Evolutionary conservation across 2,888 invertebrate genomes (phyloP), one percentile per base, ranked within the genome.

Genomic region (Lathronympha strigana): DNA sequence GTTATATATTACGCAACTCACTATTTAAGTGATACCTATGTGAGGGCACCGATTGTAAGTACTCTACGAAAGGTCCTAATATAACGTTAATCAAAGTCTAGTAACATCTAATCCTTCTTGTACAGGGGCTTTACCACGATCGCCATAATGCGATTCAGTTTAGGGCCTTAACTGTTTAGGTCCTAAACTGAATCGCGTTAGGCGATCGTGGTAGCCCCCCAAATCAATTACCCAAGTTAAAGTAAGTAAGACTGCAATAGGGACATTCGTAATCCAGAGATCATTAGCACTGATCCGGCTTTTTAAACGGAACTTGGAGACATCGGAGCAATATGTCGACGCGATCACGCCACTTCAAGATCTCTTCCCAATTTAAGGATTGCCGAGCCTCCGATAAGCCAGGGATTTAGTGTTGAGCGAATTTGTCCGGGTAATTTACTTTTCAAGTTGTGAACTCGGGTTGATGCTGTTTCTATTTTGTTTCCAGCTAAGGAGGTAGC

Each of bases 391-490:
- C 79, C 86, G 88, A 88, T 89, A 88, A 88, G 86, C 87, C 81
- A 77, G 86, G 86, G 90, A 89, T 88, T 90, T 87, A 88, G 86
- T 84, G 87, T 80, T 83, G 86, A 87, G 86, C 82, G 88, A 90
- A 88, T 90, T 90, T 90, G 88, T 88, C 86, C 86, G 85, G 80
- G 87, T 86, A 90, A 90, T 90, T 88, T 89, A 90, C 88, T 88
- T 83, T 81, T 83, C 79, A 84, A 90, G 85, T 88, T 88, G 86
- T 78, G 83, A 88, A 90, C 83, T 78, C 77, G 71, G 71, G 75
- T 79, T 76, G 80, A 79, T 81, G 78, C 80, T 82, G 84, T 81
- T 53, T 36, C 19, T 53, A 81, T 84, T 85, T 83, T 83, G 81
- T 84, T 82, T 78, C 76, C 21, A 40, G 43, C 53, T 43, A 83